Evolutionary conservation across 2,888 invertebrate genomes (phyloP), one percentile per base, ranked within the genome.

Genomic region (Meghimatium bilineatum): DNA sequence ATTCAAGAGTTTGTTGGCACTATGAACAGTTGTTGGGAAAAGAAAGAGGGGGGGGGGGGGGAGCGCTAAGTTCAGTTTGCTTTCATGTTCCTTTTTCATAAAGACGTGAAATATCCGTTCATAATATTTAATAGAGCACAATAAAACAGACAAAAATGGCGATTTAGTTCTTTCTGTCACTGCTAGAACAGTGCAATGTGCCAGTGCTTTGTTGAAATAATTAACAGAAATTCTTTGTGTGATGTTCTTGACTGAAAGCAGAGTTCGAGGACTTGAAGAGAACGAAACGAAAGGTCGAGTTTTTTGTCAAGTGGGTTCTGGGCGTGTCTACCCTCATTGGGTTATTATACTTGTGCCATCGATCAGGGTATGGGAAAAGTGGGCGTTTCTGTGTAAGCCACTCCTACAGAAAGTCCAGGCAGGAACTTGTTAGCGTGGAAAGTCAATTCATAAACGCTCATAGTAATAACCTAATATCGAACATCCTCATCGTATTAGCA

Each of bases 161-260:
- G 60, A 56, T 3, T 56, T 56, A 23, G 20, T 63, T 1, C n/a
- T 63, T 63, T 63, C 23, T n/a, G 1, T 63, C 17, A 23, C 20
- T 14, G 56, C 23, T 23, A 56, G 56, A 56, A 23, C 56, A 17
- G n/a, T 26, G n/a, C n/a, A n/a, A 63, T 17, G 60, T 63, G 60
- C 60, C 60, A 1, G n/a, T 1, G 29, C 44, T 52, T 52, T 49
- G 74, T 75, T 75, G 12, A 12, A 52, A 75, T 75, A 75, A 75
- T 75, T 75, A 75, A 75, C 49, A 32, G 52, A 32, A 26, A 49
- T 52, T 12, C 74, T 75, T 52, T 75, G 32, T 44, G 32, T 3
- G 8, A 32, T 32, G n/a, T 75, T 75, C n/a, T 26, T 44, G 74
- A 49, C 26, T 12, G 52, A 49, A 29, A 72, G n/a, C 10, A 38